These are phyloP conservation scores for Psammodynastes pulverulentus DNA, from an alignment of 2,113 vertebrate species.

Conservation along the genomic window DNA sequence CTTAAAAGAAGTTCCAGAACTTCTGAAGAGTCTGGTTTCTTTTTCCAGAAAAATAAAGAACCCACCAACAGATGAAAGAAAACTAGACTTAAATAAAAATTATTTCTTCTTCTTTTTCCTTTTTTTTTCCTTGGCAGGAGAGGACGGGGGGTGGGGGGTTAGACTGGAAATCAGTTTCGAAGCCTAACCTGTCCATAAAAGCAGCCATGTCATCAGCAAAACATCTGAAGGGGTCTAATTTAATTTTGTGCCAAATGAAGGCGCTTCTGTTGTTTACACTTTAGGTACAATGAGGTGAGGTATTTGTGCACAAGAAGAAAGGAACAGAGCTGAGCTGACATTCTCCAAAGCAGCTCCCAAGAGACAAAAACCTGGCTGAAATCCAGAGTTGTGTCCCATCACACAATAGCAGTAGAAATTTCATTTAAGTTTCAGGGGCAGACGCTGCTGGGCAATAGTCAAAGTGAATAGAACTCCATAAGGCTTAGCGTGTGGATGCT, in stretches of 20 bases:
- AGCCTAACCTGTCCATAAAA: constrained; percentile 9
- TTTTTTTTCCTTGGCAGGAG: fast-evolving
- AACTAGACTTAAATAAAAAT: not conserved
- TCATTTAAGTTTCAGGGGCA: constrained; percentile 7
- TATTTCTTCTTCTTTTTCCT: not conserved
- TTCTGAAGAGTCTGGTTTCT: not conserved
- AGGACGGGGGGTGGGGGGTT: not conserved
- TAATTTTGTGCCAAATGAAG: constrained; percentile 6
- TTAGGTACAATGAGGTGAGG: constrained; percentile 6
- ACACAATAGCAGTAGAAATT: not conserved
- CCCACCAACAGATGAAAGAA: constrained; percentile 5
- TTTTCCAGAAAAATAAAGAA: not conserved
- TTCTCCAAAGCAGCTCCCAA: not conserved
- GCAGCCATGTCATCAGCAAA: not conserved
- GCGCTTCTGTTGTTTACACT: not conserved
- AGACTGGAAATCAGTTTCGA: not conserved
- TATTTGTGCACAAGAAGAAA: not conserved
- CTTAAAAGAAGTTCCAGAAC: not conserved
- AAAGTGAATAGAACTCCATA: not conserved
- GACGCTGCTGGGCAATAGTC: not conserved
- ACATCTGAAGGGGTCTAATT: constrained; percentile 7
- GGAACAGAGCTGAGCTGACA: constrained; percentile 17
- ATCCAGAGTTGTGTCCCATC: constrained; percentile 3
- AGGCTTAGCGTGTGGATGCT: not conserved
- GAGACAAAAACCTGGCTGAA: not conserved